These are phyloP conservation scores for Ptyas mucosa DNA, from an alignment of 2,113 vertebrate genomes.

Conservation along the genomic window DNA sequence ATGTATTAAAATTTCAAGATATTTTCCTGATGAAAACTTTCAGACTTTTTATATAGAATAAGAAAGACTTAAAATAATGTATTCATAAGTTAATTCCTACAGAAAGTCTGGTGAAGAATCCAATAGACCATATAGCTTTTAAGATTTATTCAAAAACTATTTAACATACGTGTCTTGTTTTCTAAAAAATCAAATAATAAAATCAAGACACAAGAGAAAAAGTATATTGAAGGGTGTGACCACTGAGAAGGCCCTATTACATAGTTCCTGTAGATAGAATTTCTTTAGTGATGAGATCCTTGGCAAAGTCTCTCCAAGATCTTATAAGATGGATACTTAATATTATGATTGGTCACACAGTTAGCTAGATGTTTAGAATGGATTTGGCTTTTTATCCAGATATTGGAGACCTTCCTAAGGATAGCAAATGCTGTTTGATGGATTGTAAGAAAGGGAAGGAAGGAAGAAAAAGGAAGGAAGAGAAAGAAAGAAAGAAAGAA, in stretches of 20 bases:
- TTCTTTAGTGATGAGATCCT: neutral
- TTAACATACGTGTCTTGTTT: neutral
- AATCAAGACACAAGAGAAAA: neutral
- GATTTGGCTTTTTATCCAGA: neutral
- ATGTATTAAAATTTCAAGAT: constrained; percentile 61
- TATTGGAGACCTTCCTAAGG: neutral
- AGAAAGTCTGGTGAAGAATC: neutral
- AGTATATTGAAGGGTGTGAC: neutral
- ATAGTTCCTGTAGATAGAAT: neutral
- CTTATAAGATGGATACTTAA: neutral
- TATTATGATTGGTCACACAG: neutral
- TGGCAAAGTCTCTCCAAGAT: neutral
- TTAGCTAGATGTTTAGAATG: neutral
- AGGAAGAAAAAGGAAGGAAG: neutral
- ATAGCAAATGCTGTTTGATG: neutral
- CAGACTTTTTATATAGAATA: constrained; percentile 39
- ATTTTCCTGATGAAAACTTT: constrained; percentile 60
- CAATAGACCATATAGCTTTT: neutral
- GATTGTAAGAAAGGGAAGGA: neutral
- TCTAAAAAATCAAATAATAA: neutral
- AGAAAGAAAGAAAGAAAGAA: no score
- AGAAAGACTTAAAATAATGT: constrained; percentile 37
- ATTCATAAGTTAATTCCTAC: constrained; percentile 36
- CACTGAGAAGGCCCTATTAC: neutral
- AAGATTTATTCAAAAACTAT: neutral